Conservation (phyloP, 1,140 invertebrate species). For the Cephus cinctus region DNA sequence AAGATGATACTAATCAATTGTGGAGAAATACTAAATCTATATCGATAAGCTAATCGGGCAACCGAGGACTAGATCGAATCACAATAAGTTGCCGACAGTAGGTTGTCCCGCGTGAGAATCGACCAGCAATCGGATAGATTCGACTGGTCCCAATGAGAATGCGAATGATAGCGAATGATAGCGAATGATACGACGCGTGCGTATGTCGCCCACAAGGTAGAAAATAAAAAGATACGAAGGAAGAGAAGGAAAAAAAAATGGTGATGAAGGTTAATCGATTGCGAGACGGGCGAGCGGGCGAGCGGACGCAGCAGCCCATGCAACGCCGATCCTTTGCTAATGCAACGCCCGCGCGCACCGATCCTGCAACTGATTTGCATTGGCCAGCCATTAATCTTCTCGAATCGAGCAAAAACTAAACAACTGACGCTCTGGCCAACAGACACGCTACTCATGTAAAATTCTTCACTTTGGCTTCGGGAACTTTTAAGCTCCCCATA, state of each 20-base stretch:
- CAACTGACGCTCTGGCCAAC: slow-evolving; percentile 23
- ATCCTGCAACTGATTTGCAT: slow-evolving; percentile 22
- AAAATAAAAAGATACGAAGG: slow-evolving; percentile 5
- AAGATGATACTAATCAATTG: neutral
- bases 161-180: too few species aligned
- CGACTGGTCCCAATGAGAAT: too few species aligned
- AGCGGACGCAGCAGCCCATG: neutral
- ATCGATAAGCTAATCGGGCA: neutral
- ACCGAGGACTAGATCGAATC: too few species aligned
- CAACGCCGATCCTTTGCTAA: too few species aligned
- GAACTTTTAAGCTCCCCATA: neutral
- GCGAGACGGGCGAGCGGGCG: slow-evolving; percentile 2
- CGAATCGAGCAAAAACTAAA: slow-evolving; percentile 23
- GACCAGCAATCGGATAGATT: too few species aligned
- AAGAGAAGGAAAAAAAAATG: slow-evolving; percentile 2
- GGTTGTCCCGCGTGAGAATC: too few species aligned
- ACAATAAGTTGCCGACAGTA: too few species aligned
- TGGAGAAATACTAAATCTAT: neutral
- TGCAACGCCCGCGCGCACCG: too few species aligned
- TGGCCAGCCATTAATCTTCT: slow-evolving; percentile 26
- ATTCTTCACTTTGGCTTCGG: neutral
- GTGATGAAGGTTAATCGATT: slow-evolving; percentile 11
- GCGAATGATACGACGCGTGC: too few species aligned
- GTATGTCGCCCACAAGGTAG: neutral
- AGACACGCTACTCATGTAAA: neutral